Evolutionary conservation across 1,140 invertebrate species (phyloP).

Genomic region (Metaphire vulgaris): DNA sequence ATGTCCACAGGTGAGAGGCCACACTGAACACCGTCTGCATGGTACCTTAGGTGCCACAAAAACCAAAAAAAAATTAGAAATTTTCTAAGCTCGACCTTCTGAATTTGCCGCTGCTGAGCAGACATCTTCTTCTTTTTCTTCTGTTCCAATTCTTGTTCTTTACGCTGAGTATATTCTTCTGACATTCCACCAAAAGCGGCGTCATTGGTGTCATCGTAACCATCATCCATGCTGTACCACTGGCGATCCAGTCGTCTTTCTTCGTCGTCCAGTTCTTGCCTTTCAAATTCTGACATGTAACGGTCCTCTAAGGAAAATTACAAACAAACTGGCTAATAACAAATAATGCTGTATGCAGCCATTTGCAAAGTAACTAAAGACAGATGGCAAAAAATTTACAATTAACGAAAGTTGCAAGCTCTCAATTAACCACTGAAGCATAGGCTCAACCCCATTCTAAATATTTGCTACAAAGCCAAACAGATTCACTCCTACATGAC

Average conservation of each 20-base stretch:
- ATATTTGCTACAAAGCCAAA: too few relatives aligned
- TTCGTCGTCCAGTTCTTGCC: conserved; percentile 82
- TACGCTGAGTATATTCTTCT: conserved; percentile 80
- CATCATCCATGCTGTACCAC: conserved; percentile 90
- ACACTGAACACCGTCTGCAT: too few relatives aligned
- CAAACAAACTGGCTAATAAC: not conserved
- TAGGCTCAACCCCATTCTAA: too few relatives aligned
- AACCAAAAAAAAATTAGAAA: too few relatives aligned
- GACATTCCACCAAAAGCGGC: conserved; percentile 85
- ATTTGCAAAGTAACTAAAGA: not conserved
- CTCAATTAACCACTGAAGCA: too few relatives aligned
- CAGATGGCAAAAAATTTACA: too few relatives aligned
- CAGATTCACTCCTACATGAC: too few relatives aligned
- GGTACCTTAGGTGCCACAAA: too few relatives aligned
- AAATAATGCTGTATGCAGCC: not conserved
- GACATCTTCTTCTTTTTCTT: conserved; percentile 83
- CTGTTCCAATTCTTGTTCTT: conserved; percentile 84
- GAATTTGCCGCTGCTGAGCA: conserved; percentile 84
- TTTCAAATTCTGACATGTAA: conserved; percentile 51
- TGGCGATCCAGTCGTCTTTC: conserved; percentile 86
- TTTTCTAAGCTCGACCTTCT: too few relatives aligned
- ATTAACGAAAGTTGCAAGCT: too few relatives aligned
- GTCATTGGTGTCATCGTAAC: conserved; percentile 85
- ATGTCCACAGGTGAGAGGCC: too few relatives aligned
- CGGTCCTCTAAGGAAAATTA: not conserved